These are phyloP conservation scores for Cottoperca gobio DNA, from an alignment of 2,797 vertebrate species.

Conservation along the genomic window DNA sequence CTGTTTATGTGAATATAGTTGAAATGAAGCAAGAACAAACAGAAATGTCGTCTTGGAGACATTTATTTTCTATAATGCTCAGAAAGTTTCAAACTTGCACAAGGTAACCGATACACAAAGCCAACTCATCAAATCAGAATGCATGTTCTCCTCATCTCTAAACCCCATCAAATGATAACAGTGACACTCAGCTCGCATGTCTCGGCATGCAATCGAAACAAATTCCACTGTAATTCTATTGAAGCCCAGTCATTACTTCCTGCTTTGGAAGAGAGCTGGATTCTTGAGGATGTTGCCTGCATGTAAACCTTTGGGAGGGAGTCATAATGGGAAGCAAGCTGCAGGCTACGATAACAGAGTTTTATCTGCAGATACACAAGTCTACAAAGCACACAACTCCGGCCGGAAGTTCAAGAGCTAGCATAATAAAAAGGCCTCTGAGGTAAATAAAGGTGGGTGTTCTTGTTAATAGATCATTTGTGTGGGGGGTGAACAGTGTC, in stretches of 20 bases:
- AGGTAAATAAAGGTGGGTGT: conserved; percentile 63
- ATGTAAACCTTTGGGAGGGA: conserved; percentile 74
- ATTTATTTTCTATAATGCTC: conserved; percentile 13
- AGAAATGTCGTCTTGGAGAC: conserved; percentile 8
- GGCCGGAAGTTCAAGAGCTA: conserved; percentile 52
- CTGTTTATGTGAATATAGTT: background rate
- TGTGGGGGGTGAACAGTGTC: conserved; percentile 9
- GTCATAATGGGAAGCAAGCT: conserved; percentile 69
- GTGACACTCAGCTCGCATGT: conserved; percentile 57
- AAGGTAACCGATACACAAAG: conserved; percentile 28
- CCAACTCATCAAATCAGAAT: conserved; percentile 18
- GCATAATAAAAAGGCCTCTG: conserved; percentile 54
- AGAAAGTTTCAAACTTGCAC: conserved; percentile 23
- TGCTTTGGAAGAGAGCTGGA: conserved; percentile 74
- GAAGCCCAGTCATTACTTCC: conserved; percentile 78
- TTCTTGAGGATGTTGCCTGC: conserved; percentile 80
- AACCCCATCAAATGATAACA: conserved; percentile 53
- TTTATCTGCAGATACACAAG: conserved; percentile 65
- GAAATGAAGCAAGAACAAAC: background rate
- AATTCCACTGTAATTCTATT: conserved; percentile 68
- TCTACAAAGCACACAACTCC: conserved; percentile 57
- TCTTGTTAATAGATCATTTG: conserved; percentile 42
- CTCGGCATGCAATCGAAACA: conserved; percentile 70
- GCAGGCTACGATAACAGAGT: conserved; percentile 52
- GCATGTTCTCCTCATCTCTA: conserved; percentile 41